phyloP scores from a whole-genome alignment of 1,140 invertebrate species.

The Drosophila orosa region DNA sequence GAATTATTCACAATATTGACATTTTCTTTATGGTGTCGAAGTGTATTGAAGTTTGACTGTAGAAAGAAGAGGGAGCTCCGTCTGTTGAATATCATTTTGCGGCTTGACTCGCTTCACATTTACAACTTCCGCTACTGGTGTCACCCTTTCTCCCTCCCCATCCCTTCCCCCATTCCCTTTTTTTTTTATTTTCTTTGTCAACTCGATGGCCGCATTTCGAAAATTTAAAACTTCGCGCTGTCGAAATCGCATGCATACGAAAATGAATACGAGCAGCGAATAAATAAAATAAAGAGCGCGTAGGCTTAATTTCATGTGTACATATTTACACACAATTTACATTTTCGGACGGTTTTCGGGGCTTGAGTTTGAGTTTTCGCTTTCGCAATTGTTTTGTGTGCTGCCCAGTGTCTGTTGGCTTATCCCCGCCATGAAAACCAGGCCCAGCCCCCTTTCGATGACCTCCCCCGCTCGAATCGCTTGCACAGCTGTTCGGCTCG shows the following conservation, averaged over 20 bases:
- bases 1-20: background rate
- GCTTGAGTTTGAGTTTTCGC: slow-evolving; percentile 26
- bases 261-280: slow-evolving; percentile 53
- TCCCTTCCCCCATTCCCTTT: background rate
- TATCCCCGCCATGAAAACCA: slow-evolving; percentile 7
- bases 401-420: slow-evolving; percentile 21
- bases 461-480: slow-evolving; percentile 37
- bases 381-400: slow-evolving; percentile 49
- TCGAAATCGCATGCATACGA: slow-evolving; percentile 59
- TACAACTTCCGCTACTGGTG: slow-evolving; percentile 62
- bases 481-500: slow-evolving; percentile 68
- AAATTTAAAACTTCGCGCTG: slow-evolving; percentile 48
- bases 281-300: slow-evolving; percentile 55
- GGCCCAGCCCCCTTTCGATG: slow-evolving; percentile 14
- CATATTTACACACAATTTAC: slow-evolving; percentile 57
- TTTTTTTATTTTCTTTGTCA: slow-evolving; percentile 56
- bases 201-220: slow-evolving; percentile 52
- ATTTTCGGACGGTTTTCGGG: slow-evolving; percentile 49
- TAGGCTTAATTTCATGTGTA: slow-evolving; percentile 66
- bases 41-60: slow-evolving; percentile 18
- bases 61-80: slow-evolving; percentile 1
- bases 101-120: slow-evolving; percentile 65
- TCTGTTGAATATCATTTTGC: slow-evolving; percentile 69
- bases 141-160: slow-evolving; percentile 1
- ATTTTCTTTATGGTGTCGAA: background rate